phyloP scores from a whole-genome alignment of 2,888 invertebrate species.

The Suillia variegata region DNA sequence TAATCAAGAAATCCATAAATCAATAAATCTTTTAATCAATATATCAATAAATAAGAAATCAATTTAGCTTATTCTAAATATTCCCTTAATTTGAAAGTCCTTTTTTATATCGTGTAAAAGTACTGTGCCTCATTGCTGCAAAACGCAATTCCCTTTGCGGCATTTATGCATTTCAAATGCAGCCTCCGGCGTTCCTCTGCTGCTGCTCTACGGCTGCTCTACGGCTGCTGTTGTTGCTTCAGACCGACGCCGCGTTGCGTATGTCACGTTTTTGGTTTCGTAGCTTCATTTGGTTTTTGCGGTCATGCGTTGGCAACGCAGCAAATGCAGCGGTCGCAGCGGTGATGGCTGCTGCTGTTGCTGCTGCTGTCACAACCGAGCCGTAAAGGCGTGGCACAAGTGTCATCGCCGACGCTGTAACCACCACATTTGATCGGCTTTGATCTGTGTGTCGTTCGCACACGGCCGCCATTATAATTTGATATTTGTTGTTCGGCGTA shows the following conservation, averaged over 20 bases:
- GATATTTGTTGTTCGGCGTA: background rate
- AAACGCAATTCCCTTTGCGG: no score
- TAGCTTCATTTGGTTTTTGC: background rate
- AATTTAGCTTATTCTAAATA: no score
- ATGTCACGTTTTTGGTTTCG: conserved; percentile 2
- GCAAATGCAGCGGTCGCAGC: background rate
- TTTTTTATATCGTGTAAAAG: background rate
- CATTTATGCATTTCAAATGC: no score
- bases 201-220: background rate
- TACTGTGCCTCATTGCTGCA: background rate
- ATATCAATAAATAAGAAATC: no score
- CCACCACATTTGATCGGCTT: background rate
- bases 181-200: background rate
- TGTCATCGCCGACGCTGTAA: no score
- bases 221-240: no score
- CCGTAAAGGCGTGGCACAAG: background rate
- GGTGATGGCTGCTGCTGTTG: background rate
- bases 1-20: no score
- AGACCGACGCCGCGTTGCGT: no score
- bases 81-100: no score
- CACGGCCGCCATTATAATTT: background rate
- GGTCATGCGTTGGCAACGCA: background rate
- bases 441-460: background rate
- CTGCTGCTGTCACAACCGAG: background rate
- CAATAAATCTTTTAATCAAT: no score